These are phyloP conservation scores for Melanotaenia parkinsoni DNA, from an alignment of 2,797 vertebrate genomes.

Conservation along the genomic window DNA sequence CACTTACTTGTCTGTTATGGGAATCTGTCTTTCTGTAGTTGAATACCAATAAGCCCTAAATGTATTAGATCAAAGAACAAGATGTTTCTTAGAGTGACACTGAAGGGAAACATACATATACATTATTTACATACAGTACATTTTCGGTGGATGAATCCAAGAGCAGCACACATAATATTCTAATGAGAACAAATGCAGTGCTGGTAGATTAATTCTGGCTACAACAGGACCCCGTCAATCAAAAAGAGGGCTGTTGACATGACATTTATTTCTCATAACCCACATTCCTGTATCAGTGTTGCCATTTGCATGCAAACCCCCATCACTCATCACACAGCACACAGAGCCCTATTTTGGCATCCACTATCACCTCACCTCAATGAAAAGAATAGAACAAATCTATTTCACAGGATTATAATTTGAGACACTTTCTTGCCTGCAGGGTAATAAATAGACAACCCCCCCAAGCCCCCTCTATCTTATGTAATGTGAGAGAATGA, in stretches of 20 bases:
- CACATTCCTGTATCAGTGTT: constrained; percentile 49
- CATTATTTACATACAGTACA: constrained; percentile 1
- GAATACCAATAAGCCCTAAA: constrained; percentile 12
- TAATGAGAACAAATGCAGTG: constrained; percentile 16
- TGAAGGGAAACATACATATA: neutral
- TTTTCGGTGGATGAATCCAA: constrained; percentile 4
- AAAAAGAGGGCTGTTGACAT: constrained; percentile 41
- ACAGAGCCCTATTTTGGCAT: constrained; percentile 42
- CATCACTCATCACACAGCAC: constrained; percentile 52
- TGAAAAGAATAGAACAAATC: constrained; percentile 54
- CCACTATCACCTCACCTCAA: constrained; percentile 21
- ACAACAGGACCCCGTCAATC: constrained; percentile 44
- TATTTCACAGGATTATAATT: constrained; percentile 63
- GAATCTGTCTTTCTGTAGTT: constrained; percentile 1
- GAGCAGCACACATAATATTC: neutral
- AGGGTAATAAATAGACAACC: constrained; percentile 57
- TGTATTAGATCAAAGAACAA: constrained; percentile 20
- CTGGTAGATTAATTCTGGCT: constrained; percentile 33
- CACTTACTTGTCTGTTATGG: constrained; percentile 8
- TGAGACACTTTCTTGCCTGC: constrained; percentile 56
- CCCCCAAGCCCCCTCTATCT: constrained; percentile 14
- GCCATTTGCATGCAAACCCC: constrained; percentile 55
- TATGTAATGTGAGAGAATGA: constrained; percentile 59
- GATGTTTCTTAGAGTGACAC: neutral
- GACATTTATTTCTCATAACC: constrained; percentile 57